phyloP scores from a whole-genome alignment of 1,140 invertebrate species.

The Nasonia giraulti region DNA sequence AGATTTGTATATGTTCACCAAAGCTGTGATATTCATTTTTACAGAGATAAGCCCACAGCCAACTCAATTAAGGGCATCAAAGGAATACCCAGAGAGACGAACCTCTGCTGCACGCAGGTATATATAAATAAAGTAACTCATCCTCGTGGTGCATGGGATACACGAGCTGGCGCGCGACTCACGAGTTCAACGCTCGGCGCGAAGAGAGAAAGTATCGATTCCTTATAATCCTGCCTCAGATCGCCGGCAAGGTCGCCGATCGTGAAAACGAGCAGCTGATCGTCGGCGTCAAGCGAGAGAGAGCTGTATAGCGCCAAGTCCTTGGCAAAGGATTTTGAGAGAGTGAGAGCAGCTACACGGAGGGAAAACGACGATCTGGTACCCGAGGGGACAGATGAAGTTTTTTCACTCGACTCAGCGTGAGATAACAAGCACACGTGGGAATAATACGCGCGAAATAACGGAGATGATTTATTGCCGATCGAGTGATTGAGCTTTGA shows the following conservation, averaged over 20 bases:
- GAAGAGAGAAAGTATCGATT: constrained; percentile 50
- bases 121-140: background rate
- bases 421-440: constrained; percentile 16
- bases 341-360: background rate
- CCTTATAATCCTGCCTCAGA: constrained; percentile 7
- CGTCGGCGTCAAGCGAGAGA: constrained; percentile 1
- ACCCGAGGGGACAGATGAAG: background rate
- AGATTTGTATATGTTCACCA: too few species aligned
- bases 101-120: background rate
- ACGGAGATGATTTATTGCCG: background rate
- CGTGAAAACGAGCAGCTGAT: constrained; percentile 50
- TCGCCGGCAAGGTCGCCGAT: constrained; percentile 36
- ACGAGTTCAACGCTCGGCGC: constrained; percentile 44
- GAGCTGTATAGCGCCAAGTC: constrained; percentile 20
- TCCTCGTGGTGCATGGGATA: constrained; percentile 2
- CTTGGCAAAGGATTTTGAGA: constrained; percentile 32
- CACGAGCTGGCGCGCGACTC: background rate
- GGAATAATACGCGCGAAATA: background rate
- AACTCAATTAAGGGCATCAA: too few species aligned
- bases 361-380: background rate
- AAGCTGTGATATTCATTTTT: too few species aligned
- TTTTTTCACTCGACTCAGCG: background rate
- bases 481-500: background rate
- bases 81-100: background rate
- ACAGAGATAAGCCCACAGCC: too few species aligned